Percentiles rank a stretch among this genome's conserved stretches.
Conservation (phyloP, 2,797 vertebrate genomes). For the Cottoperca gobio region DNA sequence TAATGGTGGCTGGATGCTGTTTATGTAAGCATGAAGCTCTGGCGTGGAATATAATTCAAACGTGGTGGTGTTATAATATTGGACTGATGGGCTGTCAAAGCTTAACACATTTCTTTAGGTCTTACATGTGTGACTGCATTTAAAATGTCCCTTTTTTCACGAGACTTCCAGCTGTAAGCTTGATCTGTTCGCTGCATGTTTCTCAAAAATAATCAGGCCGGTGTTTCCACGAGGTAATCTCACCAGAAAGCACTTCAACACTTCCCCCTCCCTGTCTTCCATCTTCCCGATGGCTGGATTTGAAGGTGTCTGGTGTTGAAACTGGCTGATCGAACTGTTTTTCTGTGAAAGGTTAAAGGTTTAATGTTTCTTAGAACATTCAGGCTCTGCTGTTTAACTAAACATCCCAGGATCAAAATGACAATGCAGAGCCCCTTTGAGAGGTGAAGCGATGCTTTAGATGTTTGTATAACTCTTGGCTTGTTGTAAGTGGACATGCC, state of each 20-base stretch:
- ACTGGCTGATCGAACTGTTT: constrained; percentile 4
- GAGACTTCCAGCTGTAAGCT: constrained; percentile 3
- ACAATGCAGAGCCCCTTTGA: background rate
- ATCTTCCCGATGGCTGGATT: constrained; percentile 23
- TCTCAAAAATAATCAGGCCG: constrained; percentile 32
- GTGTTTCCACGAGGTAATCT: constrained; percentile 22
- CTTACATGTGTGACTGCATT: no score
- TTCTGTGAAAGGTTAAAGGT: constrained; percentile 26
- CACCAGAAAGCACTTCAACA: constrained; percentile 24
- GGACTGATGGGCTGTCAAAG: background rate
- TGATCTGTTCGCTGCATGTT: constrained; percentile 4
- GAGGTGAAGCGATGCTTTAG: background rate
- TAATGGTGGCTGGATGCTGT: background rate
- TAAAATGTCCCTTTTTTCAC: background rate
- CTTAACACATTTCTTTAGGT: background rate
- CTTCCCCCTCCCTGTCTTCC: constrained; percentile 19
- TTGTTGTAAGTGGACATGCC: constrained; percentile 15
- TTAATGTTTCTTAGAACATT: constrained; percentile 36
- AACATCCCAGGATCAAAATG: constrained; percentile 34
- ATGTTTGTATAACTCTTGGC: constrained; percentile 18
- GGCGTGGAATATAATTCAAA: background rate
- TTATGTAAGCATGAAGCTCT: constrained; percentile 2
- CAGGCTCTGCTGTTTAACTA: constrained; percentile 37
- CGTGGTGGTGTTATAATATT: background rate
- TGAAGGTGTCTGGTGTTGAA: constrained; percentile 31